phyloP scores from a whole-genome alignment of 2,113 vertebrate species.

The Zeus faber region DNA sequence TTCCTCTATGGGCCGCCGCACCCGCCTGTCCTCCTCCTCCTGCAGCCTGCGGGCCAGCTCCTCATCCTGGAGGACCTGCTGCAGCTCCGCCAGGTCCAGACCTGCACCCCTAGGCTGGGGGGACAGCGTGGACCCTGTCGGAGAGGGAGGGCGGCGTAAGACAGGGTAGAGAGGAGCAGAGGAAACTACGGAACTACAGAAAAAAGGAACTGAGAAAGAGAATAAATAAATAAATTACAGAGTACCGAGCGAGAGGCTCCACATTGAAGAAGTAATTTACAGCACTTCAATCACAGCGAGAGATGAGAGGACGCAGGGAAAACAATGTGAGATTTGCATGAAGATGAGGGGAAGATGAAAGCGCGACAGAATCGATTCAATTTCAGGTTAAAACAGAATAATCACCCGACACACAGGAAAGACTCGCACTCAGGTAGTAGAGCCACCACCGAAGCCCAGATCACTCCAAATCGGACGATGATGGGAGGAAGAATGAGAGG shows the following conservation, averaged over 20 bases:
- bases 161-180: background rate
- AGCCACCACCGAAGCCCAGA: conserved; percentile 25
- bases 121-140: conserved; percentile 18
- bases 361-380: background rate
- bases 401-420: conserved; percentile 13
- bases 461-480: conserved; percentile 20
- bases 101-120: conserved; percentile 24
- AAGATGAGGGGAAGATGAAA: conserved; percentile 9
- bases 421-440: conserved; percentile 4
- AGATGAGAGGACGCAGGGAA: conserved; percentile 11
- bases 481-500: conserved; percentile 40
- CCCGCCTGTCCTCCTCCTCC: conserved; percentile 70
- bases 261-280: background rate
- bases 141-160: background rate
- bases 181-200: background rate
- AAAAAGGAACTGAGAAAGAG: background rate
- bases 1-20: too few relatives aligned
- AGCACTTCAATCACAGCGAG: conserved; percentile 5
- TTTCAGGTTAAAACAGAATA: conserved; percentile 6
- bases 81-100: conserved; percentile 58
- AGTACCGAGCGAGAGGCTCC: background rate
- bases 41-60: conserved; percentile 69
- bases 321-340: background rate
- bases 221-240: background rate
- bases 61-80: conserved; percentile 73